Base-by-base conservation (phyloP, 1,140 invertebrate species). In the Drosophila lacteicornis region DNA sequence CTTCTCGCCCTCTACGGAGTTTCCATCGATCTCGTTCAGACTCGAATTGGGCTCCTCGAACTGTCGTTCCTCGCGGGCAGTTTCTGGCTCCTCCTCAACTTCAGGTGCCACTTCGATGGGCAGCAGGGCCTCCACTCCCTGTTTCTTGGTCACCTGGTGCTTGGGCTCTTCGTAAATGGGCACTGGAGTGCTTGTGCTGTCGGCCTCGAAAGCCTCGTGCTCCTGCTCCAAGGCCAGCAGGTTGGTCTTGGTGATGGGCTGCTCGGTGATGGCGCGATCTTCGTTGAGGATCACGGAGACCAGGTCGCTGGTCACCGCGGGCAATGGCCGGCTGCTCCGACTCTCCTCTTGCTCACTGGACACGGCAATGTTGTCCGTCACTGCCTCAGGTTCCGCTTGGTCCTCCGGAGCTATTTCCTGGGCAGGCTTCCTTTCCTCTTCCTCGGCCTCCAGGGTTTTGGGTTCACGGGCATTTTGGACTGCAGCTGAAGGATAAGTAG, bases 141-240 rank as follows among this genome's bases (percentile, higher is more conserved):
- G 84, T 25, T 87, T 87, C 25, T 87, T 87, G 36, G 84, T 87
- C 42, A 87, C 84, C 22, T 87, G 84, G 46, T 87, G 84, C 42
- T 90, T 88, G 25, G 74, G 33, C 11, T 61, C 61, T 43, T 90
- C 84, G 13, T 49, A 81, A 15, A n/a, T 51, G 22, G 84, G 69
- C 17, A 45, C 40, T 2, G 73, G 65, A 13, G 74, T 75, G 15
- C 61, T 73, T 8, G 42, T 51, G 6, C 8, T 40, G 5, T 40
- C 53, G 3, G 15, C 30, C 5, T 60, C 60, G 1, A 81, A n/a
- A 4, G 27, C 9, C 47, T 75, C 74, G 50, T 84, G 77, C 11
- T 87, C 68, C 15, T 78, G 69, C 25, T 84, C 84, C 42, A 87
- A 30, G 8, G 73, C 80, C 38, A 84, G 13, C 0, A 80, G 55